Evolutionary conservation across 1,140 invertebrate species (phyloP).

Genomic region (Callitettix versicolor): DNA sequence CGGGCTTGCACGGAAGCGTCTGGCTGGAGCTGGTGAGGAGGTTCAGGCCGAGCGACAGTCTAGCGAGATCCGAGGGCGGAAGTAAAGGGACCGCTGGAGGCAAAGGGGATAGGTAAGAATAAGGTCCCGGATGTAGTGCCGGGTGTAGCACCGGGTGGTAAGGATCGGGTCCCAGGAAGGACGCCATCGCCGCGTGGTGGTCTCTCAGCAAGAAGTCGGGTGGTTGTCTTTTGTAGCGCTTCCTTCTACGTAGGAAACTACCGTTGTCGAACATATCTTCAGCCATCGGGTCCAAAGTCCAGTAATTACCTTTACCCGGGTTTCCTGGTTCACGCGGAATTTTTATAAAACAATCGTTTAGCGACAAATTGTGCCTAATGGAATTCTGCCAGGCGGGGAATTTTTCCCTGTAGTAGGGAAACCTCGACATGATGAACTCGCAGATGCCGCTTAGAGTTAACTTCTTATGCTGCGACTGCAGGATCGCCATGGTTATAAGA

Average conservation of each 20-base stretch:
- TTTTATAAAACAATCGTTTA: slow-evolving; percentile 99
- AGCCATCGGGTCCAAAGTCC: slow-evolving; percentile 92
- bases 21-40: slow-evolving; percentile 31
- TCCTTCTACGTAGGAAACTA: slow-evolving; percentile 85
- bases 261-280: slow-evolving; percentile 99
- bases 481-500: slow-evolving; percentile 94
- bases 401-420: slow-evolving; percentile 91
- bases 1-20: slow-evolving; percentile 37
- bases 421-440: slow-evolving; percentile 97
- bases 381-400: slow-evolving; percentile 95
- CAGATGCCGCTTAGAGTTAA: slow-evolving; percentile 94
- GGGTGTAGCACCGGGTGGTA: slow-evolving; percentile 27
- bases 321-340: slow-evolving; percentile 96
- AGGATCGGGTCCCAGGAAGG: slow-evolving; percentile 34
- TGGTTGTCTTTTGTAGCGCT: slow-evolving; percentile 84
- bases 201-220: slow-evolving; percentile 44
- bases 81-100: slow-evolving; percentile 38
- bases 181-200: slow-evolving; percentile 34
- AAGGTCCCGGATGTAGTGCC: slow-evolving; percentile 30
- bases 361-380: slow-evolving; percentile 90
- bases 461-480: slow-evolving; percentile 94
- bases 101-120: slow-evolving; percentile 34
- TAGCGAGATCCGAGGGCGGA: slow-evolving; percentile 37
- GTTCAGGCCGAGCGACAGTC: slow-evolving; percentile 35
- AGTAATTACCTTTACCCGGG: slow-evolving; percentile 98